Percentiles rank a stretch among this genome's conserved stretches.
Evolutionary conservation across 1,140 invertebrate species (phyloP).

Genomic region (Nilaparvata lugens): DNA sequence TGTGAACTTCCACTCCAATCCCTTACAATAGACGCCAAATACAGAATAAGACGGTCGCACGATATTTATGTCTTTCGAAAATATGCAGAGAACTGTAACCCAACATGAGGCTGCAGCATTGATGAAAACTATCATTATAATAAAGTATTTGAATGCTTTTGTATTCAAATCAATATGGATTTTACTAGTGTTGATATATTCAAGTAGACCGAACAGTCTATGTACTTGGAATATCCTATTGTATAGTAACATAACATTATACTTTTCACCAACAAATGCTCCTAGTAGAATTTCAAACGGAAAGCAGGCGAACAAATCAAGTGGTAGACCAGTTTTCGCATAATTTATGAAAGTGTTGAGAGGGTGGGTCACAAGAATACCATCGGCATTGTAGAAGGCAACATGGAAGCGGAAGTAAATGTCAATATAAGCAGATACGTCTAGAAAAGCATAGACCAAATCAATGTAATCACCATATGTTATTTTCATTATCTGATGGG

Average conservation of each 20-base stretch:
- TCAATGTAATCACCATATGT: neutral
- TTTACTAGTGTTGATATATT: neutral
- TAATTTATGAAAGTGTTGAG: neutral
- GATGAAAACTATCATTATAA: neutral
- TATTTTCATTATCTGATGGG: neutral
- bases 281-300: neutral
- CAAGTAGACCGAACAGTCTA: neutral
- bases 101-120: neutral
- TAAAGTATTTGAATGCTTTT: neutral
- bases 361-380: neutral
- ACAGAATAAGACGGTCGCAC: neutral
- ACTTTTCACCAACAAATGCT: neutral
- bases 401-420: neutral
- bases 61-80: neutral
- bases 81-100: neutral
- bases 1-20: neutral
- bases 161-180: neutral
- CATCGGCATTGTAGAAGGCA: neutral
- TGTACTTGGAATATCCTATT: neutral
- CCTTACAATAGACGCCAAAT: neutral
- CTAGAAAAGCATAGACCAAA: neutral
- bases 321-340: neutral
- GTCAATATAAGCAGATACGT: neutral
- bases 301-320: neutral
- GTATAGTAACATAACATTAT: neutral